Evolutionary conservation across 2,797 vertebrate species (phyloP).

Genomic region (Anas capensis): DNA sequence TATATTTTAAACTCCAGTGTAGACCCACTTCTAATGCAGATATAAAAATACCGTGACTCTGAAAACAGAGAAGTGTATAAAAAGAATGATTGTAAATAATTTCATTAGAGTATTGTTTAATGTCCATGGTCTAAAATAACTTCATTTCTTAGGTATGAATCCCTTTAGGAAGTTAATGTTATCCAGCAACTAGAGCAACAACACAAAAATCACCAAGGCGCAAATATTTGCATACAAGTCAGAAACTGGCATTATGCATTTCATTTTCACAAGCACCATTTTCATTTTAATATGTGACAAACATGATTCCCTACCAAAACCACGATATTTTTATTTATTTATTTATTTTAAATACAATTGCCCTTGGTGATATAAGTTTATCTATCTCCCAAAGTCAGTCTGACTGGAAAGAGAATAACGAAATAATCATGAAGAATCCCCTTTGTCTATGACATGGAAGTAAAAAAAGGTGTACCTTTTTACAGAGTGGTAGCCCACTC

Average conservation of each 20-base stretch:
- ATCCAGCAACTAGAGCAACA: slow-evolving; percentile 8
- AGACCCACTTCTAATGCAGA: slow-evolving; percentile 7
- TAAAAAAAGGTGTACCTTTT: not conserved
- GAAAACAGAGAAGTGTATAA: not conserved
- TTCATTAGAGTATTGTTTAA: slow-evolving; percentile 36
- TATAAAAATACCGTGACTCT: not conserved
- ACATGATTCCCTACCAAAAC: not conserved
- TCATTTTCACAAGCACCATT: slow-evolving; percentile 60
- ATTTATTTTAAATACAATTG: not conserved
- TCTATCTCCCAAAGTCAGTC: not conserved
- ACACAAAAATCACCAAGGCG: slow-evolving; percentile 20
- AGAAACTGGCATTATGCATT: slow-evolving; percentile 25
- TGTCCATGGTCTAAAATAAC: slow-evolving; percentile 37
- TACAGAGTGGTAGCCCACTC: not conserved
- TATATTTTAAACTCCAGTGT: slow-evolving; percentile 44
- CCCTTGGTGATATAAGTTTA: not conserved
- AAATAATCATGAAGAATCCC: not conserved
- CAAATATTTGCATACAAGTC: slow-evolving; percentile 14
- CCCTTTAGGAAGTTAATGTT: slow-evolving; percentile 63
- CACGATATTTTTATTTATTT: not conserved
- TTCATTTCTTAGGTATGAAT: slow-evolving; percentile 21
- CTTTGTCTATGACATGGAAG: not conserved
- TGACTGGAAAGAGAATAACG: not conserved
- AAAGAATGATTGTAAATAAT: not conserved
- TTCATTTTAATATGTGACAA: slow-evolving; percentile 7